These are phyloP conservation scores for Neodontobutis hainanensis DNA, from an alignment of 2,113 vertebrate genomes.

Conservation along the genomic window DNA sequence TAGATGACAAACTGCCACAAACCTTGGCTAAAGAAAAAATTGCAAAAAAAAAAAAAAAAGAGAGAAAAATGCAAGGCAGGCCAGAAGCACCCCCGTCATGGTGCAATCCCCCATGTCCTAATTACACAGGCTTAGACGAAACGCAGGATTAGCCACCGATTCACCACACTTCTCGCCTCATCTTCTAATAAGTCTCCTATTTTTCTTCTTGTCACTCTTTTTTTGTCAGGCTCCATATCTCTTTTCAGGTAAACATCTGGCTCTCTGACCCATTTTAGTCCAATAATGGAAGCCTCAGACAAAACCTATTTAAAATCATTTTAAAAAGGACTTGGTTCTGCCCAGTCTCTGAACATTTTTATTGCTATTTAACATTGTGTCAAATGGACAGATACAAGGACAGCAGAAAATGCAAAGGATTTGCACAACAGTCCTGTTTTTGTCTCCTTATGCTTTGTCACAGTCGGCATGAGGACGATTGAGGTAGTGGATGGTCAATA, in stretches of 20 bases:
- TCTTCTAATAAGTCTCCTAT: conserved; percentile 72
- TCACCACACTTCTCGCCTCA: conserved; percentile 75
- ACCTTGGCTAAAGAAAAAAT: conserved; percentile 54
- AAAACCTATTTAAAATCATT: no score
- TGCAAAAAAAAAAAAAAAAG: conserved; percentile 53
- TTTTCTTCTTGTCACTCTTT: conserved; percentile 62
- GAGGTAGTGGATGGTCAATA: no score
- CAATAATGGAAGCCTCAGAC: no score
- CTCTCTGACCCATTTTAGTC: conserved; percentile 23
- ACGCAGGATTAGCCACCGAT: conserved; percentile 76
- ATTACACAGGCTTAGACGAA: conserved; percentile 81
- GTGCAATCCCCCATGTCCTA: conserved; percentile 79
- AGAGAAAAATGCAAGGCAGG: conserved; percentile 47
- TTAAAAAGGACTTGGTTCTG: no score
- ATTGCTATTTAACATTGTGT: no score
- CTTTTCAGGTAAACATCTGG: conserved; percentile 65
- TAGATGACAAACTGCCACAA: conserved; percentile 66
- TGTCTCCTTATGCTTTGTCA: no score
- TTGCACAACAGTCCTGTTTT: no score
- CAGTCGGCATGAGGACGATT: no score
- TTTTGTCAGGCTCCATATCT: conserved; percentile 45
- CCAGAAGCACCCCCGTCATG: conserved; percentile 70
- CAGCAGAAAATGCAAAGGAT: no score
- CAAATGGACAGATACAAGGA: no score
- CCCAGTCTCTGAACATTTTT: background rate